Percentiles rank a stretch among this genome's conserved stretches.
These are phyloP conservation scores for Sesamia inferens DNA, from an alignment of 2,888 invertebrate genomes.

Conservation along the genomic window DNA sequence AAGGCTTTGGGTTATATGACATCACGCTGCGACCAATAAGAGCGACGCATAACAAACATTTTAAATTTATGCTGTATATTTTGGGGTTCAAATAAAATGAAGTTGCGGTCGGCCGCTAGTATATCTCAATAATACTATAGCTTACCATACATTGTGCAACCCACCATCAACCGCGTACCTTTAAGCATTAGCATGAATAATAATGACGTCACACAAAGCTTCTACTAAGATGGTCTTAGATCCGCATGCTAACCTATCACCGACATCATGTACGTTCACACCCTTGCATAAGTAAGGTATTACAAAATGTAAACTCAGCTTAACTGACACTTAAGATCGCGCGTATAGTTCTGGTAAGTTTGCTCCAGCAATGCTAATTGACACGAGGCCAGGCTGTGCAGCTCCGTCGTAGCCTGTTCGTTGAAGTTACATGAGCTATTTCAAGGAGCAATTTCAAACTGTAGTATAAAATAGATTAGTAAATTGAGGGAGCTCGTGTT, in stretches of 20 bases:
- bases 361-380: conserved; percentile 7
- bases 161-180: not conserved
- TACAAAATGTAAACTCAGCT: conserved; percentile 29
- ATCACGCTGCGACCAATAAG: too few species aligned
- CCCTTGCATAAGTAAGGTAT: not conserved
- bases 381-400: conserved; percentile 1
- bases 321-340: conserved; percentile 6
- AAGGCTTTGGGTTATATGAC: too few species aligned
- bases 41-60: too few species aligned
- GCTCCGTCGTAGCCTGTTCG: not conserved
- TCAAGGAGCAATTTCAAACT: conserved; percentile 15
- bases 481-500: not conserved
- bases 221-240: not conserved
- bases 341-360: conserved; percentile 36
- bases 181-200: conserved; percentile 5
- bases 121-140: too few species aligned
- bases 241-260: not conserved
- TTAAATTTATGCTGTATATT: too few species aligned
- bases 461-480: conserved; percentile 1
- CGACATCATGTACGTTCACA: not conserved
- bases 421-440: conserved; percentile 20
- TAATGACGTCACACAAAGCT: not conserved
- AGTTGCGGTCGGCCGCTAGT: too few species aligned
- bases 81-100: too few species aligned
- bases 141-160: not conserved